Evolutionary conservation across 2,113 vertebrate genomes (phyloP), one percentile per base, ranked within the genome.

Genomic region (Erythrolamprus reginae): DNA sequence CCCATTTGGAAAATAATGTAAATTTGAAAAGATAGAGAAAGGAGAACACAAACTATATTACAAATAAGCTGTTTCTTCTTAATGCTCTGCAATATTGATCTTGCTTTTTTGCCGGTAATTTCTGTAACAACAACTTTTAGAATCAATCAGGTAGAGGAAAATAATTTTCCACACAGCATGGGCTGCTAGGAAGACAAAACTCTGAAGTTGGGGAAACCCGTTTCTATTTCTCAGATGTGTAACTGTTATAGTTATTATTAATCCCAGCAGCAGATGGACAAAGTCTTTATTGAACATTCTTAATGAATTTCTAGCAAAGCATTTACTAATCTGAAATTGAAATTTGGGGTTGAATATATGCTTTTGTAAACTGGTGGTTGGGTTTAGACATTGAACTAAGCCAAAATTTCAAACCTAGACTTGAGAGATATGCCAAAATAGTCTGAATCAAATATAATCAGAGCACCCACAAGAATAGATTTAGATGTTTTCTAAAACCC

Each of bases 21-120:
- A 90, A 93, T 84, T 86, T 58, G 93, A 94, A 65, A 85, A 61
- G 0, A 38, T 19, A 77, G 28, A 65, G 26, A 65, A 33, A 38
- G 17, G 21, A 4, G 47, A 45, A 91, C 48, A 28, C 19, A 45
- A 6, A 89, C 65, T 83, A 87, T 53, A 83, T 88, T 83, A 52
- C 84, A 61, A 87, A 84, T 52, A 61, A 38, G 65, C 21, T 33
- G 48, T 91, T 93, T 93, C 58, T 85, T 84, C 91, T 95, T 89
- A 82, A 91, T 92, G 45, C 88, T 91, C 86, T 90, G 89, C 47
- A 48, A 17, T 88, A 94, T 91, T 92, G 95, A 95, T 93, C 86
- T 92, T 65, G 84, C 0, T 90, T 92, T 92, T 90, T 87, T 93
- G 84, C 82, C 86, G 38, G 82, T 94, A 90, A 88, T 92, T 70